Conservation (phyloP, 1,140 invertebrate genomes). For the Melitaea cinxia region DNA sequence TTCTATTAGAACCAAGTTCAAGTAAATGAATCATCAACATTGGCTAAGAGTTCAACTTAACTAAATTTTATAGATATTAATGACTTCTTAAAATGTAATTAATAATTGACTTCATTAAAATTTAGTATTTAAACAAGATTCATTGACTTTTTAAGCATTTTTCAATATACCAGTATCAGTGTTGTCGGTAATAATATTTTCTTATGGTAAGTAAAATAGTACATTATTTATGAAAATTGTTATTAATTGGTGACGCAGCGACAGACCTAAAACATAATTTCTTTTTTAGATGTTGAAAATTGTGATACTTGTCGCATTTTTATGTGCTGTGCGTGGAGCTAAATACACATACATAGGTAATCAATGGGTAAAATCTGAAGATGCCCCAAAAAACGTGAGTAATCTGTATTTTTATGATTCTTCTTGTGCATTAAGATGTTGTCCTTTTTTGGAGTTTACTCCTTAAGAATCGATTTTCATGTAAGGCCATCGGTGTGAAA, state of each 20-base stretch:
- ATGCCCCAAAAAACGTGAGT: conserved; percentile 28
- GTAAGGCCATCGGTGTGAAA: too few relatives aligned
- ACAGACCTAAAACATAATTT: too few relatives aligned
- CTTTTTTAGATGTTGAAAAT: conserved; percentile 34
- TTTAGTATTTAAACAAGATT: conserved; percentile 5
- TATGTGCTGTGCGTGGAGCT: conserved; percentile 1
- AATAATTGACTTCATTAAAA: conserved; percentile 14
- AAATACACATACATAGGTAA: conserved; percentile 28
- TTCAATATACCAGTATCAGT: background rate
- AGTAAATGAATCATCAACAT: too few relatives aligned
- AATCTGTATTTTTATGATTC: too few relatives aligned
- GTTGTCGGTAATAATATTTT: background rate
- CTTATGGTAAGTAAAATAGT: background rate
- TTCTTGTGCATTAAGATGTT: background rate
- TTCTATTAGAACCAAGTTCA: too few relatives aligned
- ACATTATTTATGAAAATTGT: background rate
- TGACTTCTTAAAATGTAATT: conserved; percentile 2
- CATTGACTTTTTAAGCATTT: background rate
- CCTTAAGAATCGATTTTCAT: too few relatives aligned
- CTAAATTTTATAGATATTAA: background rate
- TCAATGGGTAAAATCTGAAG: conserved; percentile 30
- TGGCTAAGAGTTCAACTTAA: too few relatives aligned
- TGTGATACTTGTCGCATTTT: conserved; percentile 12
- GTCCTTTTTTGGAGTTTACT: too few relatives aligned
- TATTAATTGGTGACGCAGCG: conserved; percentile 1